Conservation (phyloP, 2,113 vertebrate genomes). For the Myotis lucifugus region DNA sequence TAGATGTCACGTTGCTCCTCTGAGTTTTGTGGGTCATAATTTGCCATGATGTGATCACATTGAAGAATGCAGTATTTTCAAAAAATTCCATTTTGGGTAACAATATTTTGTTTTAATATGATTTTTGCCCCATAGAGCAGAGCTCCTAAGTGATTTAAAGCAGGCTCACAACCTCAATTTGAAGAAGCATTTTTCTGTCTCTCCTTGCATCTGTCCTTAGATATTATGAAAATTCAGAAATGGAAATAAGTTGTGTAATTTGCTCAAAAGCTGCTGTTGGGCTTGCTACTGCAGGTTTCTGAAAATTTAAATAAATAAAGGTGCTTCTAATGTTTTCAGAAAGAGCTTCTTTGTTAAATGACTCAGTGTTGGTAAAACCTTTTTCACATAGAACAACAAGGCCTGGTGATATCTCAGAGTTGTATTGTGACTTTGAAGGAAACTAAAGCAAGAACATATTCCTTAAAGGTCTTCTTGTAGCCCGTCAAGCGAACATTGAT, state of each 20-base stretch:
- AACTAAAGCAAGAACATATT: constrained; percentile 42
- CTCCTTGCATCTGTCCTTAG: constrained; percentile 39
- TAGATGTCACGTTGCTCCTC: not conserved
- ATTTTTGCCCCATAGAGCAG: constrained; percentile 17
- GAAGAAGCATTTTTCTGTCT: constrained; percentile 51
- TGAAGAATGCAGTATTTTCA: not conserved
- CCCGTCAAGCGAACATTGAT: not conserved
- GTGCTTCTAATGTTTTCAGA: constrained; percentile 55
- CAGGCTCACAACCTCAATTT: constrained; percentile 32
- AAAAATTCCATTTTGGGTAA: constrained; percentile 53
- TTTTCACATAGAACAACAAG: constrained; percentile 38
- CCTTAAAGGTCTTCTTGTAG: not conserved
- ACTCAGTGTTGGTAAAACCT: constrained; percentile 27
- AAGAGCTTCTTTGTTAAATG: constrained; percentile 50
- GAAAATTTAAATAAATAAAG: constrained; percentile 58
- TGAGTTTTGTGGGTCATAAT: constrained; percentile 24
- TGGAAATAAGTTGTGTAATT: constrained; percentile 53
- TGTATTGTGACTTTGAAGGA: constrained; percentile 49
- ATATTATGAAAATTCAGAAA: constrained; percentile 59
- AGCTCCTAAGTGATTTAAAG: constrained; percentile 53
- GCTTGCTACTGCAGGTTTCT: not conserved
- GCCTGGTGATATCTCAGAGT: constrained; percentile 5
- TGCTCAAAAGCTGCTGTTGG: not conserved
- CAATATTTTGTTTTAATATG: constrained; percentile 62
- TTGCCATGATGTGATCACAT: constrained; percentile 34